Evolutionary conservation across 2,797 vertebrate genomes (phyloP).

Genomic region (Siniperca undulata): DNA sequence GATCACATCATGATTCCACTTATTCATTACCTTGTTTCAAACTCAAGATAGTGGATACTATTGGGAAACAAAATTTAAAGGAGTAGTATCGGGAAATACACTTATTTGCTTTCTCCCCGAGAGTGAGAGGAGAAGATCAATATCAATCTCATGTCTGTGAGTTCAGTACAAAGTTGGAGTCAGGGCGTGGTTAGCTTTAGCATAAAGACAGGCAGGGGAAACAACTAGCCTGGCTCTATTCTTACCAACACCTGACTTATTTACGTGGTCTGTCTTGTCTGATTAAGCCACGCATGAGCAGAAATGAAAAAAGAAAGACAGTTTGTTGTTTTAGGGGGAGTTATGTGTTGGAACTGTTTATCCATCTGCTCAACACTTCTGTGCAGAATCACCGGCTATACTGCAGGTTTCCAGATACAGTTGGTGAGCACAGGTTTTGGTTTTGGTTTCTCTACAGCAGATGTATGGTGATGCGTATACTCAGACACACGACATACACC

Average conservation of each 20-base stretch:
- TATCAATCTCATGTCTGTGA: background rate
- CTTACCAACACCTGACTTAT: background rate
- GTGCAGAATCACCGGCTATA: background rate
- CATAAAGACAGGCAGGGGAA: background rate
- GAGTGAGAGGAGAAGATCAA: background rate
- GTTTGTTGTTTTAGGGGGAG: background rate
- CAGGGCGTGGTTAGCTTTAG: background rate
- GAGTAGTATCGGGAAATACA: background rate
- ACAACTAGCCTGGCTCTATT: background rate
- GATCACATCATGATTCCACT: constrained; percentile 39
- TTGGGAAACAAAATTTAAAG: constrained; percentile 5
- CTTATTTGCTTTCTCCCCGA: background rate
- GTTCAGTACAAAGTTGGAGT: background rate
- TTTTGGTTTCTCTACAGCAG: background rate
- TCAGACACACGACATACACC: background rate
- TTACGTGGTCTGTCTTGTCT: too few species aligned
- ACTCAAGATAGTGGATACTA: constrained; percentile 18
- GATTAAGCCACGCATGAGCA: background rate
- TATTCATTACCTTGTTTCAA: background rate
- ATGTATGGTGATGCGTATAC: background rate
- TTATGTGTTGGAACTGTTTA: background rate
- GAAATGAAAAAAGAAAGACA: background rate
- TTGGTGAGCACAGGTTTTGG: background rate
- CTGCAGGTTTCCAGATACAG: background rate
- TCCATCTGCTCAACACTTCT: too few species aligned